Evolutionary conservation across 2,797 vertebrate species (phyloP), one percentile per base, ranked within the genome.

Genomic region (Phataginus tetradactyla): DNA sequence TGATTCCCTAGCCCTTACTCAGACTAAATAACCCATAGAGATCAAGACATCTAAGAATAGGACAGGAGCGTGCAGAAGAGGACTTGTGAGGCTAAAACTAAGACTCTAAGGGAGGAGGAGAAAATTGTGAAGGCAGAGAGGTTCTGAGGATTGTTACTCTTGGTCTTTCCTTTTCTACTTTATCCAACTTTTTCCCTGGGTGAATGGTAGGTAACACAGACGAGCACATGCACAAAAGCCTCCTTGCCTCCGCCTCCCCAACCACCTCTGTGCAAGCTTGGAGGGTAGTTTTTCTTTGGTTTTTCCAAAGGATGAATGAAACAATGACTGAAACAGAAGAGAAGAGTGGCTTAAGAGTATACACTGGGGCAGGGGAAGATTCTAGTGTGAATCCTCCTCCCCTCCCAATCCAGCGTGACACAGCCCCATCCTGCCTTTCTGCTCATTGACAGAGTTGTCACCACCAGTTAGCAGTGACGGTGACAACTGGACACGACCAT

Each of bases 311-410:
- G 11, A 12, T 11, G 45, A 45, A 45, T 45, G 45, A 45, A 45
- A 45, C 45, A 45, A 45, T 34, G 20, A 80, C 1, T 25, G 79
- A 74, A 72, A 71, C 25, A 98, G 95, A 98, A 98, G 96, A 95
- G 14, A 98, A 96, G 97, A 97, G 96, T 90, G 92, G 96, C 94
- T 97, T 97, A 86, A 95, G 37, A 93, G 97, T 86, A 96, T 97
- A 90, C 42, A 4, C 11, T 49, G 21, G 55, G 4, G 96, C 97
- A 97, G 97, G 78, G 97, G 84, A 97, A 98, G 98, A 68, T 80
- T 80, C 23, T 59, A 42, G 12, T 11, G 97, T 86, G 83, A 95
- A 79, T 18, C 77, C 27, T n/a, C 61, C 91, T 94, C 68, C 72
- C 23, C 13, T 57, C 17, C 11, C 32, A 53, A 25, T 11, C 25